These are phyloP conservation scores for Orcinus orca DNA, from an alignment of 2,113 vertebrate genomes.

Conservation along the genomic window DNA sequence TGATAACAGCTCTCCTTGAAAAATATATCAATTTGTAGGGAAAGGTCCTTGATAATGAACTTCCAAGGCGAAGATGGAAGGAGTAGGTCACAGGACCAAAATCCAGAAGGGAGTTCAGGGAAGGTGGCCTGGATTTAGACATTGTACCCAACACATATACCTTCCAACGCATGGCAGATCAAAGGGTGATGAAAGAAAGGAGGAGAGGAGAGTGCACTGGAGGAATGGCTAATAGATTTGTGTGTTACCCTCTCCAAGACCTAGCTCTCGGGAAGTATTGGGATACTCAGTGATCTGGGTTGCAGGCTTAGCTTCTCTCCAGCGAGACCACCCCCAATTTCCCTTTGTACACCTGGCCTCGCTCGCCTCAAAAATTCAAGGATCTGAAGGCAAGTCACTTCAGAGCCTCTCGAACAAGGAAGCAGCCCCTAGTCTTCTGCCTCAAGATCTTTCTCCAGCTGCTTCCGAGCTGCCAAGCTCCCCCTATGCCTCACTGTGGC, in stretches of 20 bases:
- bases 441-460: not conserved
- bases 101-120: not conserved
- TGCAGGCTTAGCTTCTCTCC: not conserved
- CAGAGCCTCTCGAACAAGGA: not conserved
- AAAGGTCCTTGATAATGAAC: not conserved
- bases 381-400: not conserved
- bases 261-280: not conserved
- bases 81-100: not conserved
- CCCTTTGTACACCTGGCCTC: not conserved
- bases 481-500: not conserved
- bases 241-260: not conserved
- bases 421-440: not conserved
- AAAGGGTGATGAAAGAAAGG: not conserved
- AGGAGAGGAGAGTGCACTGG: not conserved
- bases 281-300: not conserved
- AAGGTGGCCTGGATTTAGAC: not conserved
- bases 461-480: not conserved
- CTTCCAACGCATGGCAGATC: not conserved
- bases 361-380: not conserved
- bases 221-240: not conserved
- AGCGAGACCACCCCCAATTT: not conserved
- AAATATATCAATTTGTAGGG: not conserved
- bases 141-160: not conserved
- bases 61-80: not conserved
- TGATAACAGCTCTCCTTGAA: not conserved